Percentiles rank a stretch among this genome's conserved stretches.
phyloP scores from a whole-genome alignment of 2,797 vertebrate species.

The Halcyon badia region DNA sequence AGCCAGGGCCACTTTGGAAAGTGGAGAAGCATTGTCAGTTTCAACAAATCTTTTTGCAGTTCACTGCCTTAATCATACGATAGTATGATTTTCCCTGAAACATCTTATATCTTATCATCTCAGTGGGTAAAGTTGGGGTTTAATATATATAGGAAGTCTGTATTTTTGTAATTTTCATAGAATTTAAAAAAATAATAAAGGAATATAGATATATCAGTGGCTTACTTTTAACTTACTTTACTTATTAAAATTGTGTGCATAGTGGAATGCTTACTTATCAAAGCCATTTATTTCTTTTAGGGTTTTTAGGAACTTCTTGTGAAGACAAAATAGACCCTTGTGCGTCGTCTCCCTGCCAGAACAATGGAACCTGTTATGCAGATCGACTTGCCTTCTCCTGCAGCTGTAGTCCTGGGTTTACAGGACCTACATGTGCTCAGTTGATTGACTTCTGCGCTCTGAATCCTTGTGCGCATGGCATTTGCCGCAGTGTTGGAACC shows the following conservation, averaged over 20 bases:
- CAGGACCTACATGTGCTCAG: conserved; percentile 91
- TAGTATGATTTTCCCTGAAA: background rate
- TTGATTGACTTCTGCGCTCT: conserved; percentile 97
- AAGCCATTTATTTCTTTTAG: conserved; percentile 71
- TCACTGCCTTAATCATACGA: background rate
- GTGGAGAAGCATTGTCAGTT: background rate
- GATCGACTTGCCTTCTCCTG: conserved; percentile 89
- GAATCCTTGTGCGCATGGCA: conserved; percentile 94
- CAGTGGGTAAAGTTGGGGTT: background rate
- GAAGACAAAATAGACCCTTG: conserved; percentile 94
- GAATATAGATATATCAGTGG: background rate
- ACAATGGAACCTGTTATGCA: conserved; percentile 92
- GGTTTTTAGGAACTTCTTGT: conserved; percentile 89
- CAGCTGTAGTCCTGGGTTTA: conserved; percentile 92
- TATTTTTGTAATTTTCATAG: background rate
- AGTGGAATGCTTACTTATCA: background rate
- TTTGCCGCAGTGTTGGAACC: conserved; percentile 94
- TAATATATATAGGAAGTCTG: background rate
- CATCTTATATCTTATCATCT: background rate
- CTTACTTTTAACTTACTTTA: background rate
- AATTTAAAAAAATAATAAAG: background rate
- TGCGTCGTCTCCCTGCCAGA: conserved; percentile 91
- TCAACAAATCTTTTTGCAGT: background rate
- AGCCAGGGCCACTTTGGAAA: background rate
- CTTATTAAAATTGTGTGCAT: background rate